Evolutionary conservation across 2,113 vertebrate species (phyloP).

Genomic region (Trematocara nigrifrons): DNA sequence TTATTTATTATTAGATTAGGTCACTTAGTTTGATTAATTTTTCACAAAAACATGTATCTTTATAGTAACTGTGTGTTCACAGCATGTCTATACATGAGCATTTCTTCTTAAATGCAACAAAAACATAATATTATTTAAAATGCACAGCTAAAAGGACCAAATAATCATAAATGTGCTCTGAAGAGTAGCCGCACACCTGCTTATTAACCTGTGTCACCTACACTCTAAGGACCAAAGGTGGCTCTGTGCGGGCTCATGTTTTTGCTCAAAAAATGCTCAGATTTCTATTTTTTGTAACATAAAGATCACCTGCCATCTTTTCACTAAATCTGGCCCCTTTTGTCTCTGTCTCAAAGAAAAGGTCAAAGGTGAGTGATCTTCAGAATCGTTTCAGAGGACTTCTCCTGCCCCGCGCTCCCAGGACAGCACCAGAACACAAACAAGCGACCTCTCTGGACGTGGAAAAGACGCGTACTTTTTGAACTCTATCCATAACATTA

Average conservation of each 20-base stretch:
- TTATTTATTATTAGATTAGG: not conserved
- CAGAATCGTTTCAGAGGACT: not conserved
- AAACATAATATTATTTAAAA: not conserved
- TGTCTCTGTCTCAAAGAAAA: constrained; percentile 36
- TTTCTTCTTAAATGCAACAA: not conserved
- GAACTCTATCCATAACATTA: not conserved
- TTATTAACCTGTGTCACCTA: not conserved
- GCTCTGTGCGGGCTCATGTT: not conserved
- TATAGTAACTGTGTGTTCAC: not conserved
- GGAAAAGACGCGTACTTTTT: not conserved
- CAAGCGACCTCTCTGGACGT: not conserved
- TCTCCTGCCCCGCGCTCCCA: not conserved
- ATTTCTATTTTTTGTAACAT: not conserved
- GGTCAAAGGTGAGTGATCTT: constrained; percentile 62
- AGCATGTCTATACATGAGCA: not conserved
- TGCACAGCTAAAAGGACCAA: not conserved
- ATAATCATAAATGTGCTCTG: not conserved
- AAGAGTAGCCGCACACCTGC: not conserved
- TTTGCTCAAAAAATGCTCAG: not conserved
- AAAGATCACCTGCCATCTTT: not conserved
- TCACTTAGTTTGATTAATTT: not conserved
- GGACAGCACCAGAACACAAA: not conserved
- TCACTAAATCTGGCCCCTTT: not conserved
- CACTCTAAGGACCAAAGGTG: not conserved
- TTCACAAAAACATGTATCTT: not conserved